phyloP scores from a whole-genome alignment of 2,797 vertebrate species.

The Cynodonichthys magdalenae region DNA sequence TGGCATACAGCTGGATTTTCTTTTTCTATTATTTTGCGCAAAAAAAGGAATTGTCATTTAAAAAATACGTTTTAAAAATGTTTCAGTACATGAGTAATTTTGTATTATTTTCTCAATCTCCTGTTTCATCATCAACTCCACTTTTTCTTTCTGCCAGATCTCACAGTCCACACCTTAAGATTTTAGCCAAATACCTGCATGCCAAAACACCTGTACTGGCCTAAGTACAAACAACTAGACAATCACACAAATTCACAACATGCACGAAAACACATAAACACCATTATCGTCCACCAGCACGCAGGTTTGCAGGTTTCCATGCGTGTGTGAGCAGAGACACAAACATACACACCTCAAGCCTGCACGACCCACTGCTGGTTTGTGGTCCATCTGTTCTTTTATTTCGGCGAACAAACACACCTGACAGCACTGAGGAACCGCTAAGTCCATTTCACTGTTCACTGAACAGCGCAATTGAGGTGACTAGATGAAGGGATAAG shows the following conservation, averaged over 20 bases:
- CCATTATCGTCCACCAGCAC: not conserved
- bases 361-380: slow-evolving; percentile 54
- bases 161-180: slow-evolving; percentile 34
- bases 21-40: not conserved
- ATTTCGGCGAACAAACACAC: slow-evolving; percentile 80
- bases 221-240: slow-evolving; percentile 40
- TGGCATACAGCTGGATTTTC: not conserved
- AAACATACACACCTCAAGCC: slow-evolving; percentile 43
- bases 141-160: slow-evolving; percentile 38
- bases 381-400: slow-evolving; percentile 79
- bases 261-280: not conserved
- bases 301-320: slow-evolving; percentile 19
- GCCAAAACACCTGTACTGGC: slow-evolving; percentile 49
- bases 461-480: slow-evolving; percentile 80
- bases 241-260: slow-evolving; percentile 12
- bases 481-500: slow-evolving; percentile 78
- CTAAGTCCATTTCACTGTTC: slow-evolving; percentile 82
- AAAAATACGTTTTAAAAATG: slow-evolving; percentile 9
- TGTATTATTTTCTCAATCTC: slow-evolving; percentile 19
- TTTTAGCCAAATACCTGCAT: slow-evolving; percentile 36
- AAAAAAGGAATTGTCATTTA: too few relatives aligned
- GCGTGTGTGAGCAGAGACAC: slow-evolving; percentile 23
- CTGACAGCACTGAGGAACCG: slow-evolving; percentile 78
- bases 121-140: slow-evolving; percentile 24
- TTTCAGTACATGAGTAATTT: not conserved